Evolutionary conservation across 2,797 vertebrate species (phyloP), one percentile per base, ranked within the genome.

Genomic region (Pipistrellus kuhlii): DNA sequence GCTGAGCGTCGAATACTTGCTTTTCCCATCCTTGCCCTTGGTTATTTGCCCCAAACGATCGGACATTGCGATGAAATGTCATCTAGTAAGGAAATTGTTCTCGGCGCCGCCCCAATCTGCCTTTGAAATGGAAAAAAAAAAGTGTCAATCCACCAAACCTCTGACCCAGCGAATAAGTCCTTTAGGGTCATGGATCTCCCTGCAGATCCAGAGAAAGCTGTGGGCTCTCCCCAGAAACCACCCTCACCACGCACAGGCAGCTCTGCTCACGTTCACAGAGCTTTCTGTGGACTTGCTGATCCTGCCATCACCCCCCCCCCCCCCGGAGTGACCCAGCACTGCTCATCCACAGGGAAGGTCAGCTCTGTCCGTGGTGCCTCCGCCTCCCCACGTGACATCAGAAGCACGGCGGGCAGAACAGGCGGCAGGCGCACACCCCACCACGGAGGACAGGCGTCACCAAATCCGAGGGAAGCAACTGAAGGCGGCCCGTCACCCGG

Each of bases 1-100:
- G 99, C 99, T 99, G 99, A 99, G 99, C 96, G 99, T 99, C 97
- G 99, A 99, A 98, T 99, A 99, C 99, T 99, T 99, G 99, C 99
- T 99, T 99, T 99, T 99, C 99, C 99, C 99, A 99, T 99, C 99
- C 99, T 99, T 99, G 99, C 99, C 99, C 99, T 99, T 99, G 99
- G 99, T 99, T 99, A 99, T 99, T 99, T 99, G 99, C 99, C 99
- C 99, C 99, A 99, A 99, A 99, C 99, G 99, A 99, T 99, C 99
- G 98, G 99, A 99, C 99, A 99, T 99, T 99, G 99, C 99, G 99
- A 99, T 99, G 99, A 99, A 99, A 99, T 99, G 99, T 99, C 99
- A 99, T 99, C 99, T 98, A 99, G 99, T 99, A 99, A 99, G 98
- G 98, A 99, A 99, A 99, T 99, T 99, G 99, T 98, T 99, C 98